These are phyloP conservation scores for Melieria picta DNA, from an alignment of 2,888 invertebrate species.

Conservation along the genomic window DNA sequence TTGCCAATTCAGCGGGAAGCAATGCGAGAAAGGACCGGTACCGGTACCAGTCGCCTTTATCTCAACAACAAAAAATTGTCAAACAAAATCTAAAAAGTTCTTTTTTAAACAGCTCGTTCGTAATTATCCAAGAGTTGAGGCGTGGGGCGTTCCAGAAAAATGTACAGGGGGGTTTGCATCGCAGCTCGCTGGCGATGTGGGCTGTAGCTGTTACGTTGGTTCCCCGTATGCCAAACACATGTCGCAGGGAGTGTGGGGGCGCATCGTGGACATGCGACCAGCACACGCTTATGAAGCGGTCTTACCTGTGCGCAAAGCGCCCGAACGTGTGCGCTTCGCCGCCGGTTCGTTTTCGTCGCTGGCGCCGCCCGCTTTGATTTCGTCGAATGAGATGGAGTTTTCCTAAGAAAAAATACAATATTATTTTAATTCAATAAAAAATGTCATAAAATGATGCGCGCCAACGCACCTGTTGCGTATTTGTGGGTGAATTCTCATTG, in stretches of 20 bases:
- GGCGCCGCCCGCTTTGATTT: constrained; percentile 33
- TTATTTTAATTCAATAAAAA: background rate
- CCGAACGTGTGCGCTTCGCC: constrained; percentile 55
- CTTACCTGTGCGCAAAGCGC: constrained; percentile 46
- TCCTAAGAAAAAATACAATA: constrained; percentile 1
- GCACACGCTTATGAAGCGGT: constrained; percentile 32
- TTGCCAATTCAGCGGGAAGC: too few species aligned
- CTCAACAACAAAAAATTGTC: too few species aligned
- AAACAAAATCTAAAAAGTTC: too few species aligned
- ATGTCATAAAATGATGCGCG: background rate
- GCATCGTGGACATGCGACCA: too few species aligned
- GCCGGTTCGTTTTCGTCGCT: constrained; percentile 47
- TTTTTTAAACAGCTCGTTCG: too few species aligned
- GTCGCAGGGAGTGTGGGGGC: too few species aligned
- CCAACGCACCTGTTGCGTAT: constrained; percentile 40
- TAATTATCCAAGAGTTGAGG: too few species aligned
- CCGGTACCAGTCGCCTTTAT: too few species aligned
- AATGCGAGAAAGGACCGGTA: too few species aligned
- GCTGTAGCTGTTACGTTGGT: background rate
- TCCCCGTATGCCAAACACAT: too few species aligned
- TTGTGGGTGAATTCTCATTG: constrained; percentile 48
- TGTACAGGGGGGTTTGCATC: too few species aligned
- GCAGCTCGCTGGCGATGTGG: background rate
- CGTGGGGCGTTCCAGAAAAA: too few species aligned
- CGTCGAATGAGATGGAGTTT: constrained; percentile 14